Percentiles rank a stretch among this genome's conserved stretches.
These are phyloP conservation scores for Ectemnius cavifrons DNA, from an alignment of 2,888 invertebrate genomes.

Conservation along the genomic window DNA sequence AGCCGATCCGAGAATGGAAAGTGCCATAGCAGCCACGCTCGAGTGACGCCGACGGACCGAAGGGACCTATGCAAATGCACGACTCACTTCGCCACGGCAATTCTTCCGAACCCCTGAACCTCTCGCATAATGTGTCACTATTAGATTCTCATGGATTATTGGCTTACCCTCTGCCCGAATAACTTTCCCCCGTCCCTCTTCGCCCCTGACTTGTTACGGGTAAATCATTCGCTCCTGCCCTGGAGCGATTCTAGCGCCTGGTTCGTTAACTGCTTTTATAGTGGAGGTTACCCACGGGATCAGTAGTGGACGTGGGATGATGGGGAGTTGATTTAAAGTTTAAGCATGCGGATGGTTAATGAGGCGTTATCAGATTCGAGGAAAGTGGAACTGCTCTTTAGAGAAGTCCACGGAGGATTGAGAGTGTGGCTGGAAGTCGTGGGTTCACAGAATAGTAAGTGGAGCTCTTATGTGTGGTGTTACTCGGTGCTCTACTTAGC, in stretches of 20 bases:
- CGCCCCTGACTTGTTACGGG: not conserved
- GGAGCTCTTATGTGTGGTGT: not conserved
- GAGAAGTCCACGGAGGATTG: not conserved
- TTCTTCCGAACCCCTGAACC: not conserved
- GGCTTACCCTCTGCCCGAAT: slow-evolving; percentile 1
- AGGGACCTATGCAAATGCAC: no score
- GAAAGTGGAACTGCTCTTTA: slow-evolving; percentile 5
- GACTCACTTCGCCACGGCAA: not conserved
- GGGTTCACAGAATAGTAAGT: slow-evolving; percentile 10
- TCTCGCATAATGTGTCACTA: not conserved
- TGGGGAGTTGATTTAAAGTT: no score
- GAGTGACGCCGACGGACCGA: no score
- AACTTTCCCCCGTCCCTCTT: slow-evolving; percentile 4
- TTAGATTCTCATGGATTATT: slow-evolving; percentile 1
- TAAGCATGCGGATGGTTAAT: no score
- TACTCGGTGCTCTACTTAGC: slow-evolving; percentile 12
- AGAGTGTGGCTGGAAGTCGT: slow-evolving; percentile 2
- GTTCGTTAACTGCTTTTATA: slow-evolving; percentile 23
- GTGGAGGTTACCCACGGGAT: slow-evolving; percentile 1
- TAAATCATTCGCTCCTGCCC: slow-evolving; percentile 15
- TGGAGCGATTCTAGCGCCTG: slow-evolving; percentile 8
- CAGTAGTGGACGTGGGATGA: not conserved
- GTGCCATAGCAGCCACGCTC: no score
- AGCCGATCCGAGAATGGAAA: slow-evolving; percentile 24
- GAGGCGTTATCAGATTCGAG: not conserved